phyloP scores from a whole-genome alignment of 2,797 vertebrate genomes.

The Crocodylus rhombifer region DNA sequence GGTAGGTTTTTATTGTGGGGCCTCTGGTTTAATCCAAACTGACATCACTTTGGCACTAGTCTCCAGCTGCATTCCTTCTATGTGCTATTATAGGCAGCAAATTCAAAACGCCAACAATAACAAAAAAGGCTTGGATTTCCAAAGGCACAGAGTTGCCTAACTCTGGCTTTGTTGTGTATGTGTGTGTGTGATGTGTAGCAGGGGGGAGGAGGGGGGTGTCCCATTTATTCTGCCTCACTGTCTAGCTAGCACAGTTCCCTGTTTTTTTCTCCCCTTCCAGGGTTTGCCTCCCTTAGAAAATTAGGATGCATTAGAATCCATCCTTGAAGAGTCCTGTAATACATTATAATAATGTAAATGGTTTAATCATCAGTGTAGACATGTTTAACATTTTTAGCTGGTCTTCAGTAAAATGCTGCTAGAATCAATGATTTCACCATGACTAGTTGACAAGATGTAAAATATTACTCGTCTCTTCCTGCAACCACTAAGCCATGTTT shows the following conservation, averaged over 20 bases:
- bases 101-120: not conserved
- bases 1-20: not conserved
- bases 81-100: fast-evolving
- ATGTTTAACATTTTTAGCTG: not conserved
- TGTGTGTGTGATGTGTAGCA: no score
- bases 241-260: not conserved
- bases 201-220: no score
- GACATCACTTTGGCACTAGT: not conserved
- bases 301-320: not conserved
- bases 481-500: not conserved
- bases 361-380: not conserved
- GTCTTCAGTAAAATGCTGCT: not conserved
- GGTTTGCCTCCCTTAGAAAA: not conserved
- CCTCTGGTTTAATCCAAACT: not conserved
- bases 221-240: not conserved
- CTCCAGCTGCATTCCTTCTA: not conserved
- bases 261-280: not conserved
- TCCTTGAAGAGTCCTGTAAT: not conserved
- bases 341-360: not conserved
- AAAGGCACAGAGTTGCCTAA: not conserved
- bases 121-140: not conserved
- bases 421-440: not conserved
- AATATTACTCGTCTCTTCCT: not conserved
- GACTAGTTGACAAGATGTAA: not conserved
- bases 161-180: no score